Percentiles rank a stretch among this genome's conserved stretches.
Conservation (phyloP, 2,888 invertebrate genomes). For the Lomographa bimaculata region DNA sequence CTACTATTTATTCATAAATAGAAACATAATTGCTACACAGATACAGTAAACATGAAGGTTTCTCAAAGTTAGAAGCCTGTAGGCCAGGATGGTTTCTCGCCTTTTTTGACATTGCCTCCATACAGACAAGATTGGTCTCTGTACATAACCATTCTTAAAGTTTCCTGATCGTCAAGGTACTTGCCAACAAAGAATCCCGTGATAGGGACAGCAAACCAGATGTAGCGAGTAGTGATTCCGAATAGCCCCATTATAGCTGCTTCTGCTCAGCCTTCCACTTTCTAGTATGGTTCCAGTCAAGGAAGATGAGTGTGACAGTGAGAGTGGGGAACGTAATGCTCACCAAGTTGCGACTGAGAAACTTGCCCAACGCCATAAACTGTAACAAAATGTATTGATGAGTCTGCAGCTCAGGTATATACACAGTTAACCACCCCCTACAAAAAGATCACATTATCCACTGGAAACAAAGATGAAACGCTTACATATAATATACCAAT, state of each 20-base stretch:
- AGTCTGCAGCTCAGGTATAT: too few relatives aligned
- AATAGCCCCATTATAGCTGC: conserved; percentile 76
- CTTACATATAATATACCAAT: too few relatives aligned
- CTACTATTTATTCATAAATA: conserved; percentile 27
- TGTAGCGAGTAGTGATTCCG: conserved; percentile 80
- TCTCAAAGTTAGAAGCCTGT: too few relatives aligned
- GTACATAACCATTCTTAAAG: conserved; percentile 87
- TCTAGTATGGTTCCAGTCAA: conserved; percentile 89
- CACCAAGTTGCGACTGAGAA: conserved; percentile 86
- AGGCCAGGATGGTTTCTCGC: conserved; percentile 90
- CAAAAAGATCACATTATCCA: too few relatives aligned
- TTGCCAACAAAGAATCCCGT: conserved; percentile 85
- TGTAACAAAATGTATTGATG: conserved; percentile 13
- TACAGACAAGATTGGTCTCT: conserved; percentile 92
- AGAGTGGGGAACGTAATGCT: conserved; percentile 87
- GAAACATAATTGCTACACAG: conserved; percentile 28
- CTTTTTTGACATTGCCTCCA: conserved; percentile 85
- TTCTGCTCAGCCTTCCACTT: conserved; percentile 86
- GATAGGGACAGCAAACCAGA: conserved; percentile 79
- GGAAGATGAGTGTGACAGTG: conserved; percentile 83
- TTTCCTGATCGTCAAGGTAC: conserved; percentile 87
- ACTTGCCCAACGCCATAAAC: conserved; percentile 76
- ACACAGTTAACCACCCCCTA: too few relatives aligned
- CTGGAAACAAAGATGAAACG: too few relatives aligned
- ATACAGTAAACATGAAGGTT: conserved; percentile 23